Percentiles rank a stretch among this genome's conserved stretches.
phyloP scores from a whole-genome alignment of 1,140 invertebrate species.

The Liolophura sinensis region DNA sequence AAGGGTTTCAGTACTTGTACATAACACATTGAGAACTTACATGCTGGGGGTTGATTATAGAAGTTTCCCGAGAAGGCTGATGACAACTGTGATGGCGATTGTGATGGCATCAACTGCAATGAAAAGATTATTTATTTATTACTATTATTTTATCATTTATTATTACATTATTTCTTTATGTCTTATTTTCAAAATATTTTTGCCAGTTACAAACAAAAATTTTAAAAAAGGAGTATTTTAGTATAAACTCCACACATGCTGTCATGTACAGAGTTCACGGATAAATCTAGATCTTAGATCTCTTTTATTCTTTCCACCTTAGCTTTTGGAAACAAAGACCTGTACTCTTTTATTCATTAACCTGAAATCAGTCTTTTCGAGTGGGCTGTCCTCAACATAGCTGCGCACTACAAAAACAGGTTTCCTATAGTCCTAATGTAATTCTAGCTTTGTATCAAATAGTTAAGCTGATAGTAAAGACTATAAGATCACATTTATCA shows the following conservation, averaged over 20 bases:
- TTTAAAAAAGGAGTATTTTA: background rate
- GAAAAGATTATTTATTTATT: slow-evolving; percentile 5
- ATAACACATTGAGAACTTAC: background rate
- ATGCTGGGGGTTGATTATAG: slow-evolving; percentile 23
- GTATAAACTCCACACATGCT: background rate
- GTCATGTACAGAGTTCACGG: no score
- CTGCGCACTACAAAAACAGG: no score
- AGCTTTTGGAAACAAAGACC: no score
- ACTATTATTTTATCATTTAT: background rate
- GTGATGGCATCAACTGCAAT: slow-evolving; percentile 41
- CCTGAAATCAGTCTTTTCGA: no score
- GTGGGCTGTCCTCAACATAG: no score
- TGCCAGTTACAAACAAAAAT: background rate
- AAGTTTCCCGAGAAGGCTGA: slow-evolving; percentile 34
- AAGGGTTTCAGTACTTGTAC: slow-evolving; percentile 3
- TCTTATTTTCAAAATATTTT: slow-evolving; percentile 8
- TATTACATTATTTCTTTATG: slow-evolving; percentile 2
- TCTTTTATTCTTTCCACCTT: no score
- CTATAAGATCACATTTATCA: no score
- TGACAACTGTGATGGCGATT: slow-evolving; percentile 44
- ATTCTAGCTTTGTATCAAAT: no score
- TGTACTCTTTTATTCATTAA: no score
- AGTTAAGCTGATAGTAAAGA: no score
- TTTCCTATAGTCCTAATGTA: no score
- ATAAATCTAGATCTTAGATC: no score